These are phyloP conservation scores for Vidua macroura DNA, from an alignment of 2,113 vertebrate species.

Conservation along the genomic window DNA sequence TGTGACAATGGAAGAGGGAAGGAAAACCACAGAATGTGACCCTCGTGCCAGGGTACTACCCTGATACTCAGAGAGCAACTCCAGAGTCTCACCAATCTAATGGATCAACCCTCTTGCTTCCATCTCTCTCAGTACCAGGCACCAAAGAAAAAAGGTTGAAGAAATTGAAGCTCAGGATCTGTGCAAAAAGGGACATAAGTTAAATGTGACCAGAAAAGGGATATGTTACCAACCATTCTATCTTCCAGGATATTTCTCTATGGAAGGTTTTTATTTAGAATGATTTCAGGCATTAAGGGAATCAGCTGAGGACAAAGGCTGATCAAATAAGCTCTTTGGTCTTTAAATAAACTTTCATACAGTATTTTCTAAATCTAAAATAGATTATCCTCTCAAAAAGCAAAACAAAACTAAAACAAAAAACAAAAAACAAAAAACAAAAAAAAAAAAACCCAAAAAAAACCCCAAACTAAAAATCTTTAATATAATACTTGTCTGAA, in stretches of 20 bases:
- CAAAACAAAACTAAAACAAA: no score
- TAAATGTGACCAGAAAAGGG: not conserved
- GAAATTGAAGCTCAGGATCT: not conserved
- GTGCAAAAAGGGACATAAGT: not conserved
- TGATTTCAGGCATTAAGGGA: not conserved
- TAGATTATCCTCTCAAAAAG: not conserved
- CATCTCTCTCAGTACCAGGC: not conserved
- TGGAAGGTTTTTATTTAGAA: conserved; percentile 2
- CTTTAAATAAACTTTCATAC: not conserved
- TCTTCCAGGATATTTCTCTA: not conserved
- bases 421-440: no score
- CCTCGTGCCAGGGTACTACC: not conserved
- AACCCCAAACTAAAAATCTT: not conserved
- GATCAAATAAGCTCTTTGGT: not conserved
- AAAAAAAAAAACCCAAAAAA: not conserved
- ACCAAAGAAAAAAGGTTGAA: not conserved
- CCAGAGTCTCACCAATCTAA: not conserved
- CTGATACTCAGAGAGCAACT: not conserved
- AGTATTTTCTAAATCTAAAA: not conserved
- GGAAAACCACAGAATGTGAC: not conserved
- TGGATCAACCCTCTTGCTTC: not conserved
- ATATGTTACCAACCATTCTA: not conserved
- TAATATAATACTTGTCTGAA: not conserved
- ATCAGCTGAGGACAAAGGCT: not conserved
- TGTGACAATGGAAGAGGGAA: rapidly evolving